Base-by-base conservation (phyloP, 53 echinoderm and acorn worm species). In the Henricia sp. region DNA sequence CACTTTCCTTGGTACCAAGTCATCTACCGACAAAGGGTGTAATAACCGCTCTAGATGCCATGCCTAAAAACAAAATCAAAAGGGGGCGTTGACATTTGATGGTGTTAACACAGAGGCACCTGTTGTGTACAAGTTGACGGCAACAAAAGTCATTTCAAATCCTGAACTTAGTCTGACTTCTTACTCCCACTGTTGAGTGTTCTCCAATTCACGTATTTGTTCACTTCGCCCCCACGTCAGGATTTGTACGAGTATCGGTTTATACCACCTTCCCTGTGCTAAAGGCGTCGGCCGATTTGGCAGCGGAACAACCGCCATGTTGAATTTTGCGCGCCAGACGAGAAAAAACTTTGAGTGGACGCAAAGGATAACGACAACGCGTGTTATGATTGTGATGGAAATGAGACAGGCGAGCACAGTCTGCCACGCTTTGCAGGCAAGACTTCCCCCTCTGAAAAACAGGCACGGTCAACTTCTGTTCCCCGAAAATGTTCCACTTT, bases 301-400 rank as follows among this genome's bases (percentile, higher is more conserved):
- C 62, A 2, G 9, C 62, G 21, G 67, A 19, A 32, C 44, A 17
- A 64, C 80, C 80, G 80, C 80, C 80, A 80, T 80, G 34, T 80
- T 64, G 80, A 80, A 58, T 26, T 44, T 42, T 8, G 34, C 25
- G 48, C 80, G 50, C 64, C 48, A 50, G 44, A 64, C 51, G 52
- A 72, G 19, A 24, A 38, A 60, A 80, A 80, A 80, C 63, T 80
- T 80, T 21, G 33, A 12, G 46, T 37, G 43, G 64, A 39, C 33
- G 44, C 64, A 62, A 80, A 46, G 64, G 63, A 80, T 57, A 41
- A 80, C 80, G 63, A 36, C 48, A 60, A 63, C 80, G 80, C 80
- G 80, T 80, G 80, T 64, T n/a, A 62, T 80, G 34, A 80, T 80
- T 80, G 80, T 80, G 46, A 80, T 80, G 80, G 80, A 80, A 80